Percentiles rank a stretch among this genome's conserved stretches.
phyloP scores from a whole-genome alignment of 2,888 invertebrate species.

The Sphinx pinastri region DNA sequence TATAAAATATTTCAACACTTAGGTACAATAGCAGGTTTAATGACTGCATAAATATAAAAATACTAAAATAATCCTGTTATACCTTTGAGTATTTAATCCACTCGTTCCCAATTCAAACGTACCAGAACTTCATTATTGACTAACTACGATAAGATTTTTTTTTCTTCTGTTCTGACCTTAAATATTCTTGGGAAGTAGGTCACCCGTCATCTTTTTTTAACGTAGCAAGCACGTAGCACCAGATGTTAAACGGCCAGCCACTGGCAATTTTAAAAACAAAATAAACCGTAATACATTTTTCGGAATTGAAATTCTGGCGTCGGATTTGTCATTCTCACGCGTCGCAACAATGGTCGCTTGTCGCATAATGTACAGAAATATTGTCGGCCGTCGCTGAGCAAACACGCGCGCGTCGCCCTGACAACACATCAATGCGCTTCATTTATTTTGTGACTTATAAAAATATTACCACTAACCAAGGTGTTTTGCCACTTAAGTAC shows the following conservation, averaged over 20 bases:
- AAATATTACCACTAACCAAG: slow-evolving; percentile 58
- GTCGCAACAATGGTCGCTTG: slow-evolving; percentile 56
- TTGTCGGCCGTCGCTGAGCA: slow-evolving; percentile 58
- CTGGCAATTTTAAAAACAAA: slow-evolving; percentile 2
- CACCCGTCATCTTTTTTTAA: too few relatives aligned
- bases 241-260: neutral
- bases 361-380: slow-evolving; percentile 54
- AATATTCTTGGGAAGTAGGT: too few relatives aligned
- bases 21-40: neutral
- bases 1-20: neutral
- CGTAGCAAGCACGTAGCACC: too few relatives aligned
- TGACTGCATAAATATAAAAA: neutral
- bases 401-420: slow-evolving; percentile 65
- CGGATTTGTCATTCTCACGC: slow-evolving; percentile 58
- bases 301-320: slow-evolving; percentile 36
- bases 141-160: too few relatives aligned
- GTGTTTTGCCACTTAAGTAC: slow-evolving; percentile 30
- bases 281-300: neutral
- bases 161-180: too few relatives aligned
- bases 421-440: slow-evolving; percentile 75
- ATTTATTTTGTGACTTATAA: slow-evolving; percentile 80
- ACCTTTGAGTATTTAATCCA: too few relatives aligned
- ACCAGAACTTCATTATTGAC: too few relatives aligned
- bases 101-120: neutral
- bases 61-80: neutral